Evolutionary conservation across 2,888 invertebrate genomes (phyloP), one percentile per base, ranked within the genome.

Genomic region (Tiphia femorata): DNA sequence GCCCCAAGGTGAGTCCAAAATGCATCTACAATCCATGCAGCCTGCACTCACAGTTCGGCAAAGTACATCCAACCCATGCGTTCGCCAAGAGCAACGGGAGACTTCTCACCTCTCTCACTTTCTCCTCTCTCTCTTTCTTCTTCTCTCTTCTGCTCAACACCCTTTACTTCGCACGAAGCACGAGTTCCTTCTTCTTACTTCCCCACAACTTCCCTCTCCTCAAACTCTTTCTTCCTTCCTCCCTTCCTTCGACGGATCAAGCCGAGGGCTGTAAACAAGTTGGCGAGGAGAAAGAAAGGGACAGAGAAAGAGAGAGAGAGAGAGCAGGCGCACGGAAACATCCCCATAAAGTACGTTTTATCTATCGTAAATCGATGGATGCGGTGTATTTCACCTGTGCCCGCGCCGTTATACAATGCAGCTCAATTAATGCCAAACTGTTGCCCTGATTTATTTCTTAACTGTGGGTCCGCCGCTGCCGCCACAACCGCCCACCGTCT

Each of bases 391-490:
- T 81, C 78, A 78, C 77, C 75, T 73, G 49, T 58, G 49, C 68
- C 58, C 62, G 48, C 68, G 61, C 67, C 63, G 70, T 78, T 75
- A 73, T 75, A 82, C 80, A 81, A 80, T 80, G 80, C 77, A 74
- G 81, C 80, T 81, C 81, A 82, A 81, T 82, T 82, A 82, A 82
- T 82, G 82, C 81, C 81, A 80, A 77, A 78, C 79, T 67, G 76
- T 74, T 77, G 75, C 60, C 67, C 79, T 82, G 81, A 81, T 81
- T 81, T 81, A 81, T 82, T 79, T 77, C 77, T 78, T 72, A 76
- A 76, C 76, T 75, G 49, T 38, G 35, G 48, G 20, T 35, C 51
- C 48, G 63, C 46, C 38, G 64, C 51, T 41, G 54, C 49, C 38
- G 49, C 60, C 47, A 52, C 68, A 58, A 69, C 69, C 64, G 64